Evolutionary conservation across 2,888 invertebrate genomes (phyloP).

Genomic region (Phasia obesa): DNA sequence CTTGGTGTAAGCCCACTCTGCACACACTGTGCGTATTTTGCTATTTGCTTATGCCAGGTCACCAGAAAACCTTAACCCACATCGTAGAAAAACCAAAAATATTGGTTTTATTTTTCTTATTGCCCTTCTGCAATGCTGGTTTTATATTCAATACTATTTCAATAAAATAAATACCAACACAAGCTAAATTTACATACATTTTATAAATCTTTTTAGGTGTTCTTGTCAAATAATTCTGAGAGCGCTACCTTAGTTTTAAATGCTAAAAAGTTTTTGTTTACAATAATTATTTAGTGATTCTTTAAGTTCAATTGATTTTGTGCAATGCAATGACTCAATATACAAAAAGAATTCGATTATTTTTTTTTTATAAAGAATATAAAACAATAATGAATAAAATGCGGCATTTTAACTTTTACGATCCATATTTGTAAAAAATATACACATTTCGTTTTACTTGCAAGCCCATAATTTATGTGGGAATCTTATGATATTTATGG

Average conservation of each 20-base stretch:
- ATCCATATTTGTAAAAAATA: conserved; percentile 45
- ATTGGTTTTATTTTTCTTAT: too few species aligned
- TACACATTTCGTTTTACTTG: conserved; percentile 13
- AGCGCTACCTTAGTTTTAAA: background rate
- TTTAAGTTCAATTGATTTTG: conserved; percentile 50
- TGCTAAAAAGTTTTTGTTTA: conserved; percentile 7
- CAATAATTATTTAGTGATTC: conserved; percentile 1
- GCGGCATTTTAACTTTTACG: conserved; percentile 57
- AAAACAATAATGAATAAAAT: background rate
- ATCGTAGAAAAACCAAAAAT: too few species aligned
- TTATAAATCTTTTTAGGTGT: too few species aligned
- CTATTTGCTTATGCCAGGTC: too few species aligned
- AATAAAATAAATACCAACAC: too few species aligned
- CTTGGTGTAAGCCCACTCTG: too few species aligned
- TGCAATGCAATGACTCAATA: conserved; percentile 23
- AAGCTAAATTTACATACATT: too few species aligned
- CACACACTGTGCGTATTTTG: too few species aligned
- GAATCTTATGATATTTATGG: conserved; percentile 51
- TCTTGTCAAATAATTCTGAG: background rate
- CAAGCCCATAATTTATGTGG: conserved; percentile 60
- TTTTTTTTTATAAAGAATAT: background rate
- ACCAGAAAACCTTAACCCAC: too few species aligned
- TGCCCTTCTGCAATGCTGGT: too few species aligned
- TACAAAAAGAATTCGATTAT: too few species aligned
- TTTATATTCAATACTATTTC: too few species aligned